Evolutionary conservation across 37 sponge, comb jelly and placozoan genomes (phyloP), one percentile per base, ranked within the genome.

Genomic region (Cliona cf. orientalis): DNA sequence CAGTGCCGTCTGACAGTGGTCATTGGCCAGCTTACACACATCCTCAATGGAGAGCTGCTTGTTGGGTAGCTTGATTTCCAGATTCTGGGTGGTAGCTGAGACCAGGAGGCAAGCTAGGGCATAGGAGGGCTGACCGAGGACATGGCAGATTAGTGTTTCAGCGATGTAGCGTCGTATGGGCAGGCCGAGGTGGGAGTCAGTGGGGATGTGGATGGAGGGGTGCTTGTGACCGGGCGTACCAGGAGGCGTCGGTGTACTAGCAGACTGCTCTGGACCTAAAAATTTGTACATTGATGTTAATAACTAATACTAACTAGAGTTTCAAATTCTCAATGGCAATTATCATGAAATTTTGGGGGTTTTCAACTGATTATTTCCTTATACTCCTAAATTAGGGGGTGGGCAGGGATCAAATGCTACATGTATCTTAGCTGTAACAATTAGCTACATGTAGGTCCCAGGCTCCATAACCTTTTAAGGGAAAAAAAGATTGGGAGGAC

Each of bases 41-140:
- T 93, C 90, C 14, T 93, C 93, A 23, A 93, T 44, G 36, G 72
- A 53, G 43, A 17, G 42, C 32, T 68, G 55, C 32, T 67, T 73
- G 45, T 29, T 28, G 7, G 89, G 83, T 11, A 86, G 57, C 46
- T 53, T 44, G 1, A 85, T 69, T n/a, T 75, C 82, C 36, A 93
- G 86, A 61, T 88, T 76, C 63, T 93, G 65, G 0, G 70, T 76
- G 44, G 82, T 76, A 64, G 86, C 55, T 45, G 71, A 74, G 53
- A 93, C 59, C 6, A 85, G 76, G 58, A 88, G 53, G 76, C 83
- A 86, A 67, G 90, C 69, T 2, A 93, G 93, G 23, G 90, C 66
- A 81, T 78, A 69, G 5, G 91, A 86, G 42, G 91, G 91, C 42
- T 94, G 91, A 26, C 94, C 94, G 25, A 94, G 85, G 38, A 87